Conservation (phyloP, 1,140 invertebrate species). For the Doryteuthis pealeii region DNA sequence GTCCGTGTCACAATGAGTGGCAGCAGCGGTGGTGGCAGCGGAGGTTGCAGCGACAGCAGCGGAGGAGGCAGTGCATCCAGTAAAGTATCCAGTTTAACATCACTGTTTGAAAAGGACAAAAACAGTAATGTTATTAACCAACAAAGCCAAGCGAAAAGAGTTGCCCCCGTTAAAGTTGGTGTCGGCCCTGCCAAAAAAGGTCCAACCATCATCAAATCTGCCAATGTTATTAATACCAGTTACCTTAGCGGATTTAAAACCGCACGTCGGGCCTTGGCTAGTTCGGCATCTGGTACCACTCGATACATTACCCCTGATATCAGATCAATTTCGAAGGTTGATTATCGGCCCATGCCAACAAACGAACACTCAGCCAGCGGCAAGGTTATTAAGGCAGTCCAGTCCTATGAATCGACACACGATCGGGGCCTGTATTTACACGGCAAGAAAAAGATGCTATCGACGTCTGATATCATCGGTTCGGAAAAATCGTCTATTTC, state of each 20-base stretch:
- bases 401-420: background rate
- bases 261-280: too few species aligned
- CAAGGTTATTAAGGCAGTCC: background rate
- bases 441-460: background rate
- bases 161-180: background rate
- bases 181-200: too few species aligned
- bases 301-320: too few species aligned
- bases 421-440: background rate
- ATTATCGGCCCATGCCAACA: too few species aligned
- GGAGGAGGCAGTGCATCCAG: background rate
- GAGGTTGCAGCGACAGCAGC: too few species aligned
- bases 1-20: too few species aligned
- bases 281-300: too few species aligned
- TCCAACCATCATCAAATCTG: too few species aligned
- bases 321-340: too few species aligned
- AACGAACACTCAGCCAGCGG: background rate
- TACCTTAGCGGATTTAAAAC: too few species aligned
- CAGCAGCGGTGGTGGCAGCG: too few species aligned
- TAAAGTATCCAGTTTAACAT: background rate
- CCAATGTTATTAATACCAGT: too few species aligned
- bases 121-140: background rate
- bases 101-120: background rate
- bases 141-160: background rate
- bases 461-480: background rate
- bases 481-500: background rate